Percentiles rank a stretch among this genome's conserved stretches.
phyloP scores from a whole-genome alignment of 2,113 vertebrate species.

The Anolis sagrei region DNA sequence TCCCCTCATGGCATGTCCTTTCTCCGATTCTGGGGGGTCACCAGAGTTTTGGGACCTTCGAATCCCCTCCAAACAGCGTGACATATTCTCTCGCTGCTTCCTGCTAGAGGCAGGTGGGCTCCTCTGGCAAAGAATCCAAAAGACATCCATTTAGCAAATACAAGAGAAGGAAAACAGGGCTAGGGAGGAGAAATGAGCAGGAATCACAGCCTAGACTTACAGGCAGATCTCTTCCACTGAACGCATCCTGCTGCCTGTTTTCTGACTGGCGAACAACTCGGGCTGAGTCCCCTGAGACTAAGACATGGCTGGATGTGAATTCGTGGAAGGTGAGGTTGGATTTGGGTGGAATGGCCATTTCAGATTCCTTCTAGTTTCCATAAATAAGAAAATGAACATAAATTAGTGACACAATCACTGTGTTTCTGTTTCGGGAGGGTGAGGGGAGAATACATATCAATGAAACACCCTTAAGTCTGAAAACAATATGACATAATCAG shows the following conservation, averaged over 20 bases:
- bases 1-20: neutral
- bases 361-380: conserved; percentile 24
- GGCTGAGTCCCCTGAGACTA: neutral
- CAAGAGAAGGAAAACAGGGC: neutral
- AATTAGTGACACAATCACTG: neutral
- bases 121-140: neutral
- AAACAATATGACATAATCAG: neutral
- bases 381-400: neutral
- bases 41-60: neutral
- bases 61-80: neutral
- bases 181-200: neutral
- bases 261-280: neutral
- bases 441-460: neutral
- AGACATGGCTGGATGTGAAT: neutral
- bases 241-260: neutral
- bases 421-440: neutral
- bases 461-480: neutral
- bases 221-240: neutral
- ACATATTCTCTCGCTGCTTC: neutral
- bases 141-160: neutral
- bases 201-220: neutral
- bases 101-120: neutral
- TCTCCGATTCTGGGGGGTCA: neutral
- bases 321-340: conserved; percentile 29
- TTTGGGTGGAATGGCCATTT: conserved; percentile 19